Percentiles rank a stretch among this genome's conserved stretches.
phyloP scores from a whole-genome alignment of 2,797 vertebrate species.

The Parauchenoglanis punctatus region DNA sequence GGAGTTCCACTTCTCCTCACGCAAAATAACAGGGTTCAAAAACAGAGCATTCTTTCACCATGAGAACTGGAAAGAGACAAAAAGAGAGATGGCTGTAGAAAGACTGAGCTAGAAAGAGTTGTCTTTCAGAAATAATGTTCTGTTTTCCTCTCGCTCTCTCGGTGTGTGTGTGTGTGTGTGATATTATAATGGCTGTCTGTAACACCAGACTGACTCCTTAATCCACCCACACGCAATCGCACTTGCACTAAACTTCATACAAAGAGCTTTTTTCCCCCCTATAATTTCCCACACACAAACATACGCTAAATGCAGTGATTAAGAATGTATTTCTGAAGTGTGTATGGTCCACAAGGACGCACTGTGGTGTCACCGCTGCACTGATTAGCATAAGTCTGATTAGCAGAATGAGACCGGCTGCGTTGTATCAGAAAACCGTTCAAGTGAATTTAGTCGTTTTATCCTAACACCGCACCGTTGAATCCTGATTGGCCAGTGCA shows the following conservation, averaged over 20 bases:
- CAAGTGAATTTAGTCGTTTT: no score
- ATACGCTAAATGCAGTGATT: slow-evolving; percentile 2
- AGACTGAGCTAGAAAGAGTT: background rate
- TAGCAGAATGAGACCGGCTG: no score
- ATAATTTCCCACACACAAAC: slow-evolving; percentile 7
- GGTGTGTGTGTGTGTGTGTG: background rate
- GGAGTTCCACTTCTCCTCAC: slow-evolving; percentile 7
- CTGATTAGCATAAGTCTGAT: slow-evolving; percentile 9
- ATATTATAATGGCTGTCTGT: slow-evolving; percentile 1
- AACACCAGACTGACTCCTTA: slow-evolving; percentile 31
- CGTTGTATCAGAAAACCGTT: no score
- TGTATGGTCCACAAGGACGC: background rate
- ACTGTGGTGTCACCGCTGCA: background rate
- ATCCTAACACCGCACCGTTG: background rate
- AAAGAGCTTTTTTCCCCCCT: background rate
- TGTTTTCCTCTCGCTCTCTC: background rate
- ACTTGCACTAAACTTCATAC: background rate
- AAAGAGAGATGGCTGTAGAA: slow-evolving; percentile 2
- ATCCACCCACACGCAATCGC: background rate
- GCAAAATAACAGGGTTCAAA: slow-evolving; percentile 29
- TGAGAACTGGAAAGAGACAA: slow-evolving; percentile 21
- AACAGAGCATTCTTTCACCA: slow-evolving; percentile 30
- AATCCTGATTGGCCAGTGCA: slow-evolving; percentile 5
- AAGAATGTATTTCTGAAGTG: background rate
- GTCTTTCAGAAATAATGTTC: background rate